Evolutionary conservation across 2,113 vertebrate species (phyloP), one percentile per base, ranked within the genome.

Genomic region (Glaucomys volans): DNA sequence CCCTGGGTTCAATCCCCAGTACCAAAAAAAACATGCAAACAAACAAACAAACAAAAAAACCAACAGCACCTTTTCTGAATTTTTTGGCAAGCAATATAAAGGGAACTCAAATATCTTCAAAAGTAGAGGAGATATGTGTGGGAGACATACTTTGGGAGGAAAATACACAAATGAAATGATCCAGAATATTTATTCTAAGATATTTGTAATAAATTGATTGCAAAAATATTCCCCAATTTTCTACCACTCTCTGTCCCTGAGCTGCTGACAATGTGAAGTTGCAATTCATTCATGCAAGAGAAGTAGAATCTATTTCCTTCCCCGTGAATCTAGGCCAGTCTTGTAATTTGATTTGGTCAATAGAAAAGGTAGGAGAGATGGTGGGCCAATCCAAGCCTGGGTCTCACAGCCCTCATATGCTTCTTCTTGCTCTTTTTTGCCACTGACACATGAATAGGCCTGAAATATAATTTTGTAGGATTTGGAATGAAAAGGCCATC

Each of bases 11-110:
- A n/a, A n/a, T n/a, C n/a, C n/a, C n/a, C n/a, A n/a, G n/a, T n/a
- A n/a, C n/a, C n/a, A n/a, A n/a, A n/a, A n/a, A n/a, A n/a, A n/a
- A n/a, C n/a, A n/a, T n/a, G n/a, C n/a, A n/a, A n/a, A n/a, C n/a
- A n/a, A n/a, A n/a, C n/a, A n/a, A n/a, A n/a, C n/a, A n/a, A n/a
- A n/a, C n/a, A n/a, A n/a, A n/a, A 93, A 96, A 89, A 74, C 9
- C 8, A 66, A 0, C 42, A 22, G 13, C 24, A 87, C 0, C 4
- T 82, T 52, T 87, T 8, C 20, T 91, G 28, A 81, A 10, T 18
- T 84, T 94, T 96, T 93, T 30, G 77, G 13, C 67, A 87, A 87
- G 17, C 50, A 20, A 81, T 91, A 92, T 74, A 71, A 71, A 79
- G 7, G 26, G 6, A 88, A 74, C 3, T 24, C 20, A 79, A 76